These are phyloP conservation scores for Fopius arisanus DNA, from an alignment of 1,140 invertebrate genomes.

Conservation along the genomic window DNA sequence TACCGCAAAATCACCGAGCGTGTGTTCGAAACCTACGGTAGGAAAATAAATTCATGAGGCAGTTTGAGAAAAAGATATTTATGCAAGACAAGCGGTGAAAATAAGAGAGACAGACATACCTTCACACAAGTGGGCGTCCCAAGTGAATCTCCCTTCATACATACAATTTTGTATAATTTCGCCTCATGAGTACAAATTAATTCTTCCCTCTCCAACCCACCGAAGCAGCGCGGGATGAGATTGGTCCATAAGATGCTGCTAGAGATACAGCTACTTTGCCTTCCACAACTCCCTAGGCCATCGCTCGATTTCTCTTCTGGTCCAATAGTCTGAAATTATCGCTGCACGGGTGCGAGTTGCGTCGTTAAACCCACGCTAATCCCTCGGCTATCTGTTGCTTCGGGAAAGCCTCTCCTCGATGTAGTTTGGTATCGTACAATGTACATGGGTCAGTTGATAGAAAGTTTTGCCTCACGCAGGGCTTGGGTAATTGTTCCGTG, in stretches of 20 bases:
- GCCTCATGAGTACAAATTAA: conserved; percentile 3
- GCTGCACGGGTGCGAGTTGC: not conserved
- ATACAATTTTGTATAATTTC: conserved; percentile 20
- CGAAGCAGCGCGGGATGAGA: no score
- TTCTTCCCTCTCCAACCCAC: no score
- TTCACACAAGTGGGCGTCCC: no score
- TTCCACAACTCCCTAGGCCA: not conserved
- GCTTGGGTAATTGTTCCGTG: conserved; percentile 32
- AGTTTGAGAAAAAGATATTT: not conserved
- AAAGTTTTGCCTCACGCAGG: conserved; percentile 25
- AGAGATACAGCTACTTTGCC: conserved; percentile 10
- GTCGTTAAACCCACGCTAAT: conserved; percentile 30
- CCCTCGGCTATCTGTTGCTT: conserved; percentile 32
- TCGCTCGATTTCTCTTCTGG: not conserved
- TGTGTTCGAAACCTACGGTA: not conserved
- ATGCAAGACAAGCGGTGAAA: not conserved
- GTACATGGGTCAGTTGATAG: conserved; percentile 24
- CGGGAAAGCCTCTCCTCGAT: not conserved
- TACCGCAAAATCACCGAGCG: not conserved
- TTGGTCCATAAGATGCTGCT: not conserved
- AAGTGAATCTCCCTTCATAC: not conserved
- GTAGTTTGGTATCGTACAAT: not conserved
- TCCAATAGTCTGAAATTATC: conserved; percentile 19
- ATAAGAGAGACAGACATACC: no score
- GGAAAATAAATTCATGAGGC: not conserved